A percentile compares a stretch with the other conserved stretches of the same genome.
phyloP scores from a whole-genome alignment of 2,888 invertebrate genomes.

The Tubulanus polymorphus region DNA sequence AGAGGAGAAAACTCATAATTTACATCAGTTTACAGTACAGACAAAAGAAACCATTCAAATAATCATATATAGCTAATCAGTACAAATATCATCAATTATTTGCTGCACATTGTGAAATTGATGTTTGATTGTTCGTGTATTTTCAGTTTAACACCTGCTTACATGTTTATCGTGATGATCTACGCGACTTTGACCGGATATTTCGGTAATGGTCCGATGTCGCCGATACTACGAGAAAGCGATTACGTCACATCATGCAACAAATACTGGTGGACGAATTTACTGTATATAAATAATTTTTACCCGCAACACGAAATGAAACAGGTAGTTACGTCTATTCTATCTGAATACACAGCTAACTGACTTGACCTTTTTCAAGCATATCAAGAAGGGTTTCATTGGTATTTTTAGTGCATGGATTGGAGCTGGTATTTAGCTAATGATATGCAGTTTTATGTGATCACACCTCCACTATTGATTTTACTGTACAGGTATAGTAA shows the following conservation, averaged over 20 bases:
- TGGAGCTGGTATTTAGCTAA: constrained; percentile 1
- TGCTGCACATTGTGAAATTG: background rate
- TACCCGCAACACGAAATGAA: too few species aligned
- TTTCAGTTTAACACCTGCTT: constrained; percentile 33
- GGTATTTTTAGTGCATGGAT: constrained; percentile 1
- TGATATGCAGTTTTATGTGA: background rate
- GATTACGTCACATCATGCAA: constrained; percentile 17
- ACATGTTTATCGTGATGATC: constrained; percentile 33
- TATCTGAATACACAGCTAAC: too few species aligned
- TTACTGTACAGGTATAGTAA: background rate
- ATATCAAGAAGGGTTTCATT: too few species aligned
- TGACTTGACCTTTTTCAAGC: too few species aligned
- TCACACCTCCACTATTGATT: background rate
- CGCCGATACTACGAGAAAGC: constrained; percentile 21
- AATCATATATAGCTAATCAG: too few species aligned
- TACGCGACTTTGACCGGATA: constrained; percentile 29
- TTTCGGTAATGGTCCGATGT: constrained; percentile 28
- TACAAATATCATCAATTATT: background rate
- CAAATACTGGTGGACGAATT: constrained; percentile 32
- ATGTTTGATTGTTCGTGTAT: background rate
- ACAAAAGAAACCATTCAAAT: background rate
- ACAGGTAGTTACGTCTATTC: too few species aligned
- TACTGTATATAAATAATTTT: constrained; percentile 37
- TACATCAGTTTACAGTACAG: background rate
- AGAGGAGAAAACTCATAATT: background rate